phyloP scores from a whole-genome alignment of 2,113 vertebrate species.

The Colinus virginianus region DNA sequence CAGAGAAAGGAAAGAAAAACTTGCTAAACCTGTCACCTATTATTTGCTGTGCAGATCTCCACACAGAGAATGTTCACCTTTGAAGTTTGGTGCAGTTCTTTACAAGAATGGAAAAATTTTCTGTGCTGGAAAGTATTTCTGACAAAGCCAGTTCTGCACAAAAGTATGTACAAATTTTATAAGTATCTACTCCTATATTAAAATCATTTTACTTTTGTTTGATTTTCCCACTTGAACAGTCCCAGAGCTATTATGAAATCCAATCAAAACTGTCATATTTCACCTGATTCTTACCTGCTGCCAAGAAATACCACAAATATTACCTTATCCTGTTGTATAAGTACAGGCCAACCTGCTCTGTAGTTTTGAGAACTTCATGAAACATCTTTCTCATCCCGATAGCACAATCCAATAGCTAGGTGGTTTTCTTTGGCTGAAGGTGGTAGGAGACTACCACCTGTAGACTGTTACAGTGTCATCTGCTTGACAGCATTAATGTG shows the following conservation, averaged over 20 bases:
- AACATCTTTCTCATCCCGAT: neutral
- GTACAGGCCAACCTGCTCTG: neutral
- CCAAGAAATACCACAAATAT: neutral
- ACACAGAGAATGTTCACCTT: neutral
- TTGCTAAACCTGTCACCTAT: conserved; percentile 30
- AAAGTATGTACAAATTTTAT: neutral
- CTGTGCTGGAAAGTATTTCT: neutral
- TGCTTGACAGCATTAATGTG: neutral
- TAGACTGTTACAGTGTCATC: neutral
- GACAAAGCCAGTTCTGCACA: neutral
- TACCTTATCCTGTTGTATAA: neutral
- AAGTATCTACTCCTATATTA: neutral
- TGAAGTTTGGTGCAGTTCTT: neutral
- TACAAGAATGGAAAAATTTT: neutral
- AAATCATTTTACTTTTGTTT: neutral
- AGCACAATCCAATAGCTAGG: neutral
- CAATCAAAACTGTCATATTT: neutral
- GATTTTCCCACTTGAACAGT: neutral
- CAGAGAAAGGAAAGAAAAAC: neutral
- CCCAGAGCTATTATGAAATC: neutral
- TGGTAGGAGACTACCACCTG: neutral
- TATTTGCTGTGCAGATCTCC: neutral
- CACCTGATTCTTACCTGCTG: neutral
- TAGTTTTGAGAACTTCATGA: neutral
- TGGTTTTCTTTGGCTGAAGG: neutral